phyloP scores from a whole-genome alignment of 1,140 invertebrate species.

The Coptotermes formosanus region DNA sequence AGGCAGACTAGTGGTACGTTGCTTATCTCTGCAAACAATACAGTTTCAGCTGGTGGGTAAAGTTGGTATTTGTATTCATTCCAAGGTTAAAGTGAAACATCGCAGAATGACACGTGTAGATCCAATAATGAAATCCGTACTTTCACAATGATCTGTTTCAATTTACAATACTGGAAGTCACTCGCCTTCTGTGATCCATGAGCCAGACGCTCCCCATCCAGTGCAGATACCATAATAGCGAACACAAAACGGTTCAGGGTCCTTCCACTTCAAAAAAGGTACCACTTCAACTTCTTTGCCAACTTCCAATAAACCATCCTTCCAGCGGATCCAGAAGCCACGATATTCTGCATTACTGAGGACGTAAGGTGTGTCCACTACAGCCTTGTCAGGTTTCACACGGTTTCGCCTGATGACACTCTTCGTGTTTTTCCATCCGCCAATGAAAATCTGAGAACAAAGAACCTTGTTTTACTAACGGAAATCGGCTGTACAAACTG shows the following conservation, averaged over 20 bases:
- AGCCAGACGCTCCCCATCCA: slow-evolving; percentile 79
- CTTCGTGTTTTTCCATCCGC: slow-evolving; percentile 80
- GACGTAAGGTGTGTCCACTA: slow-evolving; percentile 67
- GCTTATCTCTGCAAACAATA: too few relatives aligned
- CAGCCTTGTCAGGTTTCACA: slow-evolving; percentile 72
- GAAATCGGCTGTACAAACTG: too few relatives aligned
- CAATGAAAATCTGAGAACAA: slow-evolving; percentile 65
- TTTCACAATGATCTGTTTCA: too few relatives aligned
- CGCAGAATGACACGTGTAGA: too few relatives aligned
- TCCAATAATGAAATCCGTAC: too few relatives aligned
- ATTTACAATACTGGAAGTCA: neutral
- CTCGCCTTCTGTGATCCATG: slow-evolving; percentile 78
- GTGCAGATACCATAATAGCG: slow-evolving; percentile 77
- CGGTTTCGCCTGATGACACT: slow-evolving; percentile 79
- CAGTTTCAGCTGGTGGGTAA: too few relatives aligned
- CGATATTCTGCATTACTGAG: slow-evolving; percentile 68
- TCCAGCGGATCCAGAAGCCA: slow-evolving; percentile 80
- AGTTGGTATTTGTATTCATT: too few relatives aligned
- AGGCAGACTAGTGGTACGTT: too few relatives aligned
- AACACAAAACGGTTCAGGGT: slow-evolving; percentile 66
- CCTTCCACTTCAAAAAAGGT: slow-evolving; percentile 68
- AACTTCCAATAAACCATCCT: slow-evolving; percentile 61
- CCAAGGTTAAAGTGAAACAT: too few relatives aligned
- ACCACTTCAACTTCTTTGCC: slow-evolving; percentile 66
- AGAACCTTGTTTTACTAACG: neutral